phyloP scores from a whole-genome alignment of 2,797 vertebrate species.

The Pterois miles region DNA sequence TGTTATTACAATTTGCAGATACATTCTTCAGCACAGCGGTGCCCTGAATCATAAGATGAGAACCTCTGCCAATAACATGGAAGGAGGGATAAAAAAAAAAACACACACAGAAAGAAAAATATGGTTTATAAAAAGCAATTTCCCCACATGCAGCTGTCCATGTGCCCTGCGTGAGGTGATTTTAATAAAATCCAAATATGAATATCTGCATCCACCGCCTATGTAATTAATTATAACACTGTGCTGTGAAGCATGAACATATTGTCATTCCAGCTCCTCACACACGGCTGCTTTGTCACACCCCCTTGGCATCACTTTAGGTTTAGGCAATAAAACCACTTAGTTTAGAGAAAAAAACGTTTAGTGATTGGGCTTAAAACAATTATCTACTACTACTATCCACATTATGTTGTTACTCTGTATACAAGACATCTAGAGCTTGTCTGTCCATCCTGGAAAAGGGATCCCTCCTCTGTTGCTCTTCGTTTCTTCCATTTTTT shows the following conservation, averaged over 20 bases:
- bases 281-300: too few relatives aligned
- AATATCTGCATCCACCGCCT: background rate
- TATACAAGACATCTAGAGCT: too few relatives aligned
- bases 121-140: constrained; percentile 40
- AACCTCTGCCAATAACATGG: constrained; percentile 4
- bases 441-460: too few relatives aligned
- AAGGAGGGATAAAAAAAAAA: background rate
- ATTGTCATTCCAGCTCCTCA: too few relatives aligned
- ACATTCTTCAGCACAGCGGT: constrained; percentile 17
- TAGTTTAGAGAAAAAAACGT: background rate
- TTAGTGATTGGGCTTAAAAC: too few relatives aligned
- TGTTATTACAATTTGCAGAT: constrained; percentile 59
- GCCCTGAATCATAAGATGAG: constrained; percentile 28
- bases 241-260: too few relatives aligned
- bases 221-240: too few relatives aligned
- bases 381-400: too few relatives aligned
- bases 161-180: background rate
- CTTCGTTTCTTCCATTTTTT: too few relatives aligned
- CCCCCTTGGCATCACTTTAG: background rate
- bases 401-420: too few relatives aligned
- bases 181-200: background rate
- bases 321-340: background rate
- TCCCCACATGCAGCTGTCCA: constrained; percentile 3
- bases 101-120: background rate
- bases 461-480: too few relatives aligned